Conservation (phyloP, 2,888 invertebrate genomes). For the Chrysolina haemoptera region DNA sequence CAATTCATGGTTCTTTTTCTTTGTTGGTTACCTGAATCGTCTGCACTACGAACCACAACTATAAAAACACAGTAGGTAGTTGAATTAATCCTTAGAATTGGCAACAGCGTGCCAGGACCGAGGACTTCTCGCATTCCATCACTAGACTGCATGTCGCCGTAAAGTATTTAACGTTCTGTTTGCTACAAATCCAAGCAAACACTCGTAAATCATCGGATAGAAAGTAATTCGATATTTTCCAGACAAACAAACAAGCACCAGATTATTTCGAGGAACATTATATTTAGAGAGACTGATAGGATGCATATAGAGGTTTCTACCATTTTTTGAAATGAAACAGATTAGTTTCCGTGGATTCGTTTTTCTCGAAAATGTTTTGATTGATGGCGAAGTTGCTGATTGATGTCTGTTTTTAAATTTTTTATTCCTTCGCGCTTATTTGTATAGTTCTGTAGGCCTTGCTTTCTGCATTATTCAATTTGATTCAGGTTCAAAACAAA, state of each 20-base stretch:
- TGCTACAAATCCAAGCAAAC: constrained; percentile 32
- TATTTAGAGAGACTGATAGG: not conserved
- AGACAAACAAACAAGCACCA: constrained; percentile 27
- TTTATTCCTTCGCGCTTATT: too few relatives aligned
- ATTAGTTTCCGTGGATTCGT: not conserved
- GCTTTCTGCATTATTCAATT: too few relatives aligned
- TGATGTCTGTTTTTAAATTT: too few relatives aligned
- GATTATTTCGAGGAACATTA: not conserved
- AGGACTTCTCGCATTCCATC: constrained; percentile 43
- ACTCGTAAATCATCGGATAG: constrained; percentile 16
- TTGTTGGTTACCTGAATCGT: too few relatives aligned
- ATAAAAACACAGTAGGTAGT: not conserved
- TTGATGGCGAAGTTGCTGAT: not conserved
- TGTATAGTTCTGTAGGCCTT: too few relatives aligned
- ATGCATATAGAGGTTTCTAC: not conserved
- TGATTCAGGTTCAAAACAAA: too few relatives aligned
- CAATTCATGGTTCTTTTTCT: too few relatives aligned
- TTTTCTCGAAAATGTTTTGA: not conserved
- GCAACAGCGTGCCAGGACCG: constrained; percentile 1
- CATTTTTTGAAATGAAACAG: not conserved
- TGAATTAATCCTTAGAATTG: not conserved
- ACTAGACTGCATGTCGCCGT: constrained; percentile 53
- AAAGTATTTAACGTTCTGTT: constrained; percentile 32
- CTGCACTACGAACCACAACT: too few relatives aligned
- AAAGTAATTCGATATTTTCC: constrained; percentile 26